Evolutionary conservation across 2,113 vertebrate species (phyloP), one percentile per base, ranked within the genome.

Genomic region (Pachycephala philippinensis): DNA sequence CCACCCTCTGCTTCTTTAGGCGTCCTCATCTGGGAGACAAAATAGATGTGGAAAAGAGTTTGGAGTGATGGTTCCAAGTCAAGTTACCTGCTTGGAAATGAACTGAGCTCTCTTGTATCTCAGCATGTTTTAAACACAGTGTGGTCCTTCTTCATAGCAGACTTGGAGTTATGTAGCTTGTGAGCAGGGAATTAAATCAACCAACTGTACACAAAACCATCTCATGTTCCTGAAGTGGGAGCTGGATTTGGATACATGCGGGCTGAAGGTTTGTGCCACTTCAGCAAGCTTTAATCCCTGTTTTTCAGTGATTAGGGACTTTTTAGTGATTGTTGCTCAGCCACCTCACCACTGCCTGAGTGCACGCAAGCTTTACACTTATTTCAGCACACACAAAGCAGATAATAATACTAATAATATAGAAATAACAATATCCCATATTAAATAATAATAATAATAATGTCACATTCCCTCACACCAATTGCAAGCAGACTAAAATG

Each of bases 311-410:
- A 33, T 64, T 2, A 42, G 20, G 42, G 52, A 9, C 7, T 35
- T 57, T 13, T 72, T 3, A 33, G 76, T 33, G 42, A 23, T 23
- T 40, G 35, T 20, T 65, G 60, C 35, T 75, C 50, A 57, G 42
- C 10, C 50, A 85, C 30, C 59, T 84, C 50, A 24, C 18, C 0
- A 2, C 12, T 74, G n/a, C 69, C n/a, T 1, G 24, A 24, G 35
- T 42, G 26, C 4, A 21, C 0, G 3, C 0, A 3, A 74, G 31
- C 12, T 50, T 63, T 33, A 31, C 3, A 1, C 11, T 40, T 31
- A 9, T 24, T 71, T 54, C 76, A 65, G 92, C 40, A 52, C 47
- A 18, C 1, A 10, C 45, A 37, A 65, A 81, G 16, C 2, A 74
- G 28, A 5, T 33, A 66, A 57, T 9, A 49, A 16, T 30, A 22